These are phyloP conservation scores for Diplazon laetatorius DNA, from an alignment of 2,888 invertebrate genomes.

Conservation along the genomic window DNA sequence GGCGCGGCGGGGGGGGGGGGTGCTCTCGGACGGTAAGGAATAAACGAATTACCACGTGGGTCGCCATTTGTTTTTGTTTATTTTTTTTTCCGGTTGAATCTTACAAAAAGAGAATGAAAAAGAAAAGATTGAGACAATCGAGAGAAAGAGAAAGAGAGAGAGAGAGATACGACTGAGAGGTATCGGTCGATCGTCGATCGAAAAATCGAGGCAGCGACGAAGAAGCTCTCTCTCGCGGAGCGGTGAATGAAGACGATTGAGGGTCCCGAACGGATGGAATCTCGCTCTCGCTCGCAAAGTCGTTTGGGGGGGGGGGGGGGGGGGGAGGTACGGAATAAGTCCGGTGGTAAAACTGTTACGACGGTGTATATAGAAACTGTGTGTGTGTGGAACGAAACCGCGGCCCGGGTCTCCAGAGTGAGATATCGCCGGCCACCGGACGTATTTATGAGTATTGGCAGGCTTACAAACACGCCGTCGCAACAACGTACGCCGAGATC, in stretches of 20 bases:
- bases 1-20: no score
- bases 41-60: constrained; percentile 15
- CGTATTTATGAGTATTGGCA: constrained; percentile 70
- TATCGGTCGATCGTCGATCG: constrained; percentile 30
- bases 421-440: constrained; percentile 64
- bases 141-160: no score
- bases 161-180: constrained; percentile 35
- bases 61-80: no score
- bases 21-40: neutral
- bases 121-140: neutral
- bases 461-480: constrained; percentile 65
- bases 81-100: neutral
- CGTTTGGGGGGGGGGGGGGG: no score
- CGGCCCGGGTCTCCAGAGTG: constrained; percentile 62
- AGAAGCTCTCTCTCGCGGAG: no score
- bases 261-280: no score
- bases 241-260: constrained; percentile 24
- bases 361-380: constrained; percentile 24
- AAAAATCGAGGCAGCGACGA: constrained; percentile 24
- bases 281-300: constrained; percentile 31
- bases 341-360: no score
- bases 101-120: constrained; percentile 18
- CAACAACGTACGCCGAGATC: constrained; percentile 55
- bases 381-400: constrained; percentile 51
- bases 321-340: no score